Evolutionary conservation across 2,888 invertebrate species (phyloP), one percentile per base, ranked within the genome.

Genomic region (Nebria salina): DNA sequence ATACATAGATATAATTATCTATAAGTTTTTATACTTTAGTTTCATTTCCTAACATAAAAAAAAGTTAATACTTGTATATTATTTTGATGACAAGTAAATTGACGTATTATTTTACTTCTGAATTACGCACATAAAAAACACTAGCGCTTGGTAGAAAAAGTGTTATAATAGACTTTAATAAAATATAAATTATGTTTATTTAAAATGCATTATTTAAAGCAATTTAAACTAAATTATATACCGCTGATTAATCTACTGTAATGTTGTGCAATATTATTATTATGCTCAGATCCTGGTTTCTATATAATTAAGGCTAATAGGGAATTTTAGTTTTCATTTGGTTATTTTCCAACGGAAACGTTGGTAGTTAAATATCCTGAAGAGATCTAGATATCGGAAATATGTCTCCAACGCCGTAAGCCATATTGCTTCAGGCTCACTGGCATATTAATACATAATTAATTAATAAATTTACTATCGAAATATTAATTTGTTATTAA

Each of bases 21-120:
- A 54, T 54, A 54, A 54, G 6, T 54, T 70, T 20, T 34, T 26
- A 70, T 20, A 70, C 9, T 25, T 70, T 70, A 15, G 13, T 54
- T 54, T 70, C 11, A 25, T 25, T 15, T 25, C 26, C 11, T 70
- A 70, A 70, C 68, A 8, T 54, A 7, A 54, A 54, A 54, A 54
- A 54, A 54, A 54, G 13, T 25, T 68, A 68, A 70, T 34, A 70
- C 26, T 75, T 65, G 42, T 74, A 75, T 74, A 79, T 79, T 79
- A 79, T 79, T 79, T 79, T 79, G 79, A 79, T 79, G 79, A 79
- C 79, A 79, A 79, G 74, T 79, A 79, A 79, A 79, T 79, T 79
- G 79, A 54, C 68, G 68, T 79, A 79, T 79, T 79, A 79, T 79
- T 79, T 79, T 79, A 66, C 79, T 74, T 43, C 74, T 74, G 74